Base-by-base conservation (phyloP, 2,888 invertebrate species). In the Trileptium ribeirensis region DNA sequence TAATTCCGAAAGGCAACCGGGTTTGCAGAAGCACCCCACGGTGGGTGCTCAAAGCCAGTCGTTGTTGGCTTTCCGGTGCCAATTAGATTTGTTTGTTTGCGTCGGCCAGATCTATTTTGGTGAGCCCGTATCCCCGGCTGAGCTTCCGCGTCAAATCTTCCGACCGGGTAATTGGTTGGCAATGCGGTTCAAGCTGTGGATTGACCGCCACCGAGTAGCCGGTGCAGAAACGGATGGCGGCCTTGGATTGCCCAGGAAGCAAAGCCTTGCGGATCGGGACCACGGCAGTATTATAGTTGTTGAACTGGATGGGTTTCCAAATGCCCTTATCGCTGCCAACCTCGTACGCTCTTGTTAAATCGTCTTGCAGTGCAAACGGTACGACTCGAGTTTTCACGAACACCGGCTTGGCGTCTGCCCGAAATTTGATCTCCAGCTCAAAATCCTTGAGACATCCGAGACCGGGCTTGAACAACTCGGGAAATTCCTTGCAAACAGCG, bases 371-470 rank as follows among this genome's bases (percentile, higher is more conserved):
- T 2, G 80, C 80, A 81, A 80, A 80, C 31, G 80, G 80, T 29
- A 80, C 80, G 31, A 80, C 81, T 33, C 80, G 3, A 19, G 81
- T 15, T 74, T 81, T 80, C 81, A 15, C 19, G 31, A 80, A 80
- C 15, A 80, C n/a, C 24, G 80, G 81, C 8, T 80, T 3, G 36
- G 34, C 81, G 24, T 80, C 31, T n/a, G 3, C 39, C 29, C 37
- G 29, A 39, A 81, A 81, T 34, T 81, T 40, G 1, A 81, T 39
- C 29, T 81, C 81, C n/a, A 81, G 31, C 37, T 81, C 81, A 29
- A 79, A 81, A 81, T 81, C 82, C 33, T 79, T 75, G 2, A 75
- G 77, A n/a, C 34, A 81, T 37, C 81, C 83, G n/a, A 81, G 77
- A n/a, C 83, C 81, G 34, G 64, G 31, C 38, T 81, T 81, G 67